Evolutionary conservation across 2,888 invertebrate species (phyloP).

Genomic region (Ptychoptera contaminata): DNA sequence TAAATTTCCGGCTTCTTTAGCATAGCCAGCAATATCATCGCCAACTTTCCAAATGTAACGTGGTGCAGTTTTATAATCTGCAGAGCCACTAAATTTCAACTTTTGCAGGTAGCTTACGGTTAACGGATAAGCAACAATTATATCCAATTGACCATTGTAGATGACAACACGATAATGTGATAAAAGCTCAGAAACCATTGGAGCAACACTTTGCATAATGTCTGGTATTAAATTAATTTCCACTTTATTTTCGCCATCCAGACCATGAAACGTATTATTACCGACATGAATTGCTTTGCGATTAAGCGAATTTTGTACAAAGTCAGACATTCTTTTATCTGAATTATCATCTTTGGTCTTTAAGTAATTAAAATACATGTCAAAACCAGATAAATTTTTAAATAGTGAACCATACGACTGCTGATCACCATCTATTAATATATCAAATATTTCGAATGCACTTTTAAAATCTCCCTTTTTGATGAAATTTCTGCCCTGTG

Average conservation of each 20-base stretch:
- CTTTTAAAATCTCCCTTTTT: conserved; percentile 40
- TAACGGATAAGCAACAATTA: conserved; percentile 77
- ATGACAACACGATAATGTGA: conserved; percentile 32
- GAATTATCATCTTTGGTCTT: conserved; percentile 41
- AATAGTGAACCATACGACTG: conserved; percentile 40
- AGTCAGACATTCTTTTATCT: conserved; percentile 42
- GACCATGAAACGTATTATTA: conserved; percentile 43
- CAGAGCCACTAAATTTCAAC: conserved; percentile 49
- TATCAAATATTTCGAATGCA: conserved; percentile 51
- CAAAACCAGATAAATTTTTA: conserved; percentile 55
- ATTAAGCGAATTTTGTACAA: conserved; percentile 46
- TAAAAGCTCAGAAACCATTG: neutral
- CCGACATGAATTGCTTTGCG: conserved; percentile 75
- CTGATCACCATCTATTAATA: conserved; percentile 48
- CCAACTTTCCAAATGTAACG: conserved; percentile 55
- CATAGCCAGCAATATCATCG: conserved; percentile 57
- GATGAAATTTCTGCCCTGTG: conserved; percentile 41
- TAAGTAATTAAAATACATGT: conserved; percentile 57
- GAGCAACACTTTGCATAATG: conserved; percentile 43
- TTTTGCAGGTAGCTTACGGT: conserved; percentile 63
- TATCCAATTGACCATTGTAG: conserved; percentile 83
- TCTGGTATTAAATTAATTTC: conserved; percentile 57
- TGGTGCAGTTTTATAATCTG: conserved; percentile 46
- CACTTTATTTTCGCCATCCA: conserved; percentile 35
- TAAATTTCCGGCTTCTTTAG: conserved; percentile 51